Conservation (phyloP, 1,140 invertebrate genomes). For the Polypedilum pembai region DNA sequence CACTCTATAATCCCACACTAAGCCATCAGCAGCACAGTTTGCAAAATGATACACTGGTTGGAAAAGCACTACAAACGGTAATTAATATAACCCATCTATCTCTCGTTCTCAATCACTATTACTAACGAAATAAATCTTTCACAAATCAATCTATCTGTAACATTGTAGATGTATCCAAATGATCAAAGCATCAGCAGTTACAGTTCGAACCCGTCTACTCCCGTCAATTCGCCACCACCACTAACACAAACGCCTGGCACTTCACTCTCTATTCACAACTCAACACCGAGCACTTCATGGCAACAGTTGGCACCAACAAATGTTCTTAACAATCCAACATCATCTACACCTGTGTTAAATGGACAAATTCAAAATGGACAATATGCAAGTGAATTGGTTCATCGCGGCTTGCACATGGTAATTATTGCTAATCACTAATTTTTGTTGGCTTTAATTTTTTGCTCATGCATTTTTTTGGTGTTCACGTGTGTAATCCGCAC, state of each 20-base stretch:
- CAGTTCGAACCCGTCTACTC: slow-evolving; percentile 83
- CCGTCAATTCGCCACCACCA: slow-evolving; percentile 77
- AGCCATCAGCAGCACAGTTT: slow-evolving; percentile 40
- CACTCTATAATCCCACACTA: slow-evolving; percentile 43
- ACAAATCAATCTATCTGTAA: not conserved
- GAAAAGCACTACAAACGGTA: slow-evolving; percentile 71
- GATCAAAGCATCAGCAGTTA: slow-evolving; percentile 89
- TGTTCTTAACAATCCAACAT: slow-evolving; percentile 34
- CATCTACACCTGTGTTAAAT: slow-evolving; percentile 30
- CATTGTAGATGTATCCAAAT: slow-evolving; percentile 67
- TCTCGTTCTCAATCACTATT: slow-evolving; percentile 29
- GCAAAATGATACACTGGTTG: slow-evolving; percentile 60
- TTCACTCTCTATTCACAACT: slow-evolving; percentile 49
- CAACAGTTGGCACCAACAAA: slow-evolving; percentile 41
- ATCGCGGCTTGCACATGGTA: slow-evolving; percentile 48
- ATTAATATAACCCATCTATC: slow-evolving; percentile 42
- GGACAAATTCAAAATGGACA: slow-evolving; percentile 31
- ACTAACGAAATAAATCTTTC: not conserved
- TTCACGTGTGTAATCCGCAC: too few species aligned
- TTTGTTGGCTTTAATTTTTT: not conserved
- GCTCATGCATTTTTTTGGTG: too few species aligned
- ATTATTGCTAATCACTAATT: slow-evolving; percentile 31
- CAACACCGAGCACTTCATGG: slow-evolving; percentile 45
- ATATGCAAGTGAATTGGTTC: slow-evolving; percentile 40
- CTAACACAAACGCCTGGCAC: slow-evolving; percentile 51